Evolutionary conservation across 2,888 invertebrate genomes (phyloP), one percentile per base, ranked within the genome.

Genomic region (Neocrepidodera transversa): DNA sequence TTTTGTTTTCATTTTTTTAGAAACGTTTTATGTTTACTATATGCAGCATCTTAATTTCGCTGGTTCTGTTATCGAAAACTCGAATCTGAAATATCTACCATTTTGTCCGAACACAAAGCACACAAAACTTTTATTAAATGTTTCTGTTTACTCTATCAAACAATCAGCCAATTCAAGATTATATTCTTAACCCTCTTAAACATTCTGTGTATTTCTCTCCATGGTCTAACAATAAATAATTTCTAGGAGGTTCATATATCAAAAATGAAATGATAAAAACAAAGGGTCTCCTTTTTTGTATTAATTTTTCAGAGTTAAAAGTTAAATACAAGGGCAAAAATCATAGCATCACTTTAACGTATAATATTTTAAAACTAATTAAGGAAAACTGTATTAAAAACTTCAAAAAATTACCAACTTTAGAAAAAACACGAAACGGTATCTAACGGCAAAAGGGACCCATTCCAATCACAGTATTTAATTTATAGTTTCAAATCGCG

Each of bases 61-160:
- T 23, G 13, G 14, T 50, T 50, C n/a, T 32, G 30, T 20, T 48
- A 59, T 59, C 59, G 20, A 35, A 40, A 48, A 16, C 17, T 16
- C 18, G 36, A 47, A 59, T 59, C 59, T 54, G 18, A 23, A 40
- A 53, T 35, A 49, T 17, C 32, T 17, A 8, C 42, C 53, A 42
- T 50, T 43, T 49, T 13, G 53, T 20, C 49, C 28, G 49, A 47
- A 59, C 54, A 59, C 43, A 54, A 49, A 59, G 48, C 45, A 54
- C 32, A 59, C 53, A 49, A 36, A 53, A 53, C 49, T 48, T 59
- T 59, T 59, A 53, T 59, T 59, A 53, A 54, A 59, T 54, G 53
- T 54, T 59, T 59, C 53, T 59, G 54, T 59, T 59, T 49, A 54
- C 59, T 43, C 32, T 49, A 49, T 38, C 52, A 40, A 58, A 56